These are phyloP conservation scores for Ophioninae sp. DNA, from an alignment of 2,888 invertebrate species.

Conservation along the genomic window DNA sequence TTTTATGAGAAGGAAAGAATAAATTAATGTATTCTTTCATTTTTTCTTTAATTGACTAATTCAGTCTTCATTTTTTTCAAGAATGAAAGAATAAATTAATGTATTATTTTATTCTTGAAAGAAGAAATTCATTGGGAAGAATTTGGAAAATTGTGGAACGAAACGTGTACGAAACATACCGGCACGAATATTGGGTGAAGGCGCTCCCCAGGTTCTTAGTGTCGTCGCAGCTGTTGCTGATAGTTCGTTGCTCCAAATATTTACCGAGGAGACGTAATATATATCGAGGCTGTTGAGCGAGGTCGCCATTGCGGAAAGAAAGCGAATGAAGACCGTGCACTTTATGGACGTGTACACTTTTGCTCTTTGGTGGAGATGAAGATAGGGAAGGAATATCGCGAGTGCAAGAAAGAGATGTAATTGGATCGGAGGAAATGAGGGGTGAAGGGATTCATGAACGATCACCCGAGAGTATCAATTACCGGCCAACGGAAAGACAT, in stretches of 20 bases:
- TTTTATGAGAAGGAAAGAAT: no score
- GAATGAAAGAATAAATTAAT: no score
- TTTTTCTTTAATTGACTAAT: no score
- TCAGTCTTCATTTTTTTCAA: no score
- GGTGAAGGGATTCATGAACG: slow-evolving; percentile 57
- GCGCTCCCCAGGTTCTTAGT: slow-evolving; percentile 36
- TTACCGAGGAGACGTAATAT: slow-evolving; percentile 54
- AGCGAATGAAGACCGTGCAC: not conserved
- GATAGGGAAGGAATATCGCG: slow-evolving; percentile 28
- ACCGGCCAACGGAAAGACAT: slow-evolving; percentile 68
- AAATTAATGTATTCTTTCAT: no score
- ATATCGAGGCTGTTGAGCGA: not conserved
- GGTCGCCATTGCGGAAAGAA: not conserved
- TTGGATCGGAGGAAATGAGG: slow-evolving; percentile 58
- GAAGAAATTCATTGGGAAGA: not conserved
- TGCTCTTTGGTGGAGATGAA: not conserved
- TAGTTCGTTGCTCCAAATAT: slow-evolving; percentile 69
- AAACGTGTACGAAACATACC: not conserved
- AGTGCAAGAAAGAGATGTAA: slow-evolving; percentile 45
- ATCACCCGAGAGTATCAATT: slow-evolving; percentile 70
- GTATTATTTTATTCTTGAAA: no score
- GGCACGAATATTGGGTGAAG: slow-evolving; percentile 40
- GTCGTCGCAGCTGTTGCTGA: slow-evolving; percentile 69
- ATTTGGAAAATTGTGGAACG: slow-evolving; percentile 28
- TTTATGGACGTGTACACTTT: not conserved